Evolutionary conservation across 2,797 vertebrate genomes (phyloP).

Genomic region (Thaleichthys pacificus): DNA sequence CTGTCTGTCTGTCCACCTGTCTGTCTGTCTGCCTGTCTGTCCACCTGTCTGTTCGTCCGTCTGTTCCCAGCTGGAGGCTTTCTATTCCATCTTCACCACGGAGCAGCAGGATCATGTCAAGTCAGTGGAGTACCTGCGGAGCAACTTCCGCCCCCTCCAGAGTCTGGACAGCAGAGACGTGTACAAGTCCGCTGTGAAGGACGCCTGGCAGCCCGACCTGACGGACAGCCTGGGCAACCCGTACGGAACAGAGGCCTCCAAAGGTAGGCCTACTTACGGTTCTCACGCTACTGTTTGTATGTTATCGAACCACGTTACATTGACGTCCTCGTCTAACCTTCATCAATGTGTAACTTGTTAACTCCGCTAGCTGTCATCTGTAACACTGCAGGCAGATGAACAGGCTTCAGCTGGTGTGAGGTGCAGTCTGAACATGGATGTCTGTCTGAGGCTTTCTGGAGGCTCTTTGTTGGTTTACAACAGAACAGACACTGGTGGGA

Average conservation of each 20-base stretch:
- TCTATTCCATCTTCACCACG: conserved; percentile 98
- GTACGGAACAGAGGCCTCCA: conserved; percentile 88
- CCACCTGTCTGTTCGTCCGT: conserved; percentile 19
- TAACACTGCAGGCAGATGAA: too few relatives aligned
- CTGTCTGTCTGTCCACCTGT: not conserved
- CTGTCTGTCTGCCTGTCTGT: conserved; percentile 40
- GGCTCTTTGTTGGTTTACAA: conserved; percentile 44
- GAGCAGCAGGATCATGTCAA: conserved; percentile 98
- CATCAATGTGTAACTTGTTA: not conserved
- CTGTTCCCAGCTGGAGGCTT: conserved; percentile 86
- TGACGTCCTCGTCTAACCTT: not conserved
- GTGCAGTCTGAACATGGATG: not conserved
- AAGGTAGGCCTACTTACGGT: conserved; percentile 75
- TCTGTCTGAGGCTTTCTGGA: not conserved
- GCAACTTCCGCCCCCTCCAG: conserved; percentile 93
- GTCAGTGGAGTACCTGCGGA: conserved; percentile 94
- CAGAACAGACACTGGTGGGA: conserved; percentile 52
- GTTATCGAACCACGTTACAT: too few relatives aligned
- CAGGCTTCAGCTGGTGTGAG: not conserved
- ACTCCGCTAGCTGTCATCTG: too few relatives aligned
- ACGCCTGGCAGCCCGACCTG: conserved; percentile 89
- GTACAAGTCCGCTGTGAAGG: conserved; percentile 90
- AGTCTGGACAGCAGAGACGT: conserved; percentile 83
- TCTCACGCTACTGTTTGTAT: not conserved
- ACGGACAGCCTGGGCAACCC: conserved; percentile 81